Conservation (phyloP, 2,888 invertebrate genomes). For the Tetragonula carbonaria region DNA sequence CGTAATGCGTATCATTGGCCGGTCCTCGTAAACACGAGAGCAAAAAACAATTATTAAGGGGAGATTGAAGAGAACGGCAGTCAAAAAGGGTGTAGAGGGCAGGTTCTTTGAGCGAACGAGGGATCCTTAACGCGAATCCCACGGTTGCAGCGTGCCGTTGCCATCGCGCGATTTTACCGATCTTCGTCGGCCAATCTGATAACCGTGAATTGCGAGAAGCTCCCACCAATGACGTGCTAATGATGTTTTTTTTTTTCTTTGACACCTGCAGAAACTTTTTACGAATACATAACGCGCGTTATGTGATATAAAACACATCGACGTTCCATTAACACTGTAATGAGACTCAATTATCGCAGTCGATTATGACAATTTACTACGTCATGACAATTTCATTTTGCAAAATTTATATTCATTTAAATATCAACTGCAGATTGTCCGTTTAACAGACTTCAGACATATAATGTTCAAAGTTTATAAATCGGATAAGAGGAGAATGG, state of each 20-base stretch:
- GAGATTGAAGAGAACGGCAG: conserved; percentile 63
- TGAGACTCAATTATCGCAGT: no score
- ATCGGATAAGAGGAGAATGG: no score
- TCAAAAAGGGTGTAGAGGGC: conserved; percentile 45
- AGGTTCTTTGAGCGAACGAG: conserved; percentile 43
- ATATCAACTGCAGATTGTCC: no score
- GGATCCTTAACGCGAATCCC: conserved; percentile 60
- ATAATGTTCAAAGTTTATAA: no score
- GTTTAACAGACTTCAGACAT: no score
- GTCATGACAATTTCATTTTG: no score
- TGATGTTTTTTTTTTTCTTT: neutral
- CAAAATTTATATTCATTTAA: no score
- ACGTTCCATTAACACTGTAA: no score
- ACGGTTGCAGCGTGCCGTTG: conserved; percentile 49
- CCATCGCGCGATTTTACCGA: conserved; percentile 22
- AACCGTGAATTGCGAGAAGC: conserved; percentile 22
- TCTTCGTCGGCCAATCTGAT: conserved; percentile 14
- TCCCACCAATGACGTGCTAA: conserved; percentile 19
- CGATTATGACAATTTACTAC: no score
- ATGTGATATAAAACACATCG: no score
- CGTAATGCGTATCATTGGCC: conserved; percentile 75
- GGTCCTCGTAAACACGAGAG: conserved; percentile 65
- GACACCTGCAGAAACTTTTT: neutral
- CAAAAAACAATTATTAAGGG: conserved; percentile 70
- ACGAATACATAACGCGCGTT: no score